A percentile compares a stretch with the other conserved stretches of the same genome.
Evolutionary conservation across 2,113 vertebrate species (phyloP).

Genomic region (Pontoporia blainvillei): DNA sequence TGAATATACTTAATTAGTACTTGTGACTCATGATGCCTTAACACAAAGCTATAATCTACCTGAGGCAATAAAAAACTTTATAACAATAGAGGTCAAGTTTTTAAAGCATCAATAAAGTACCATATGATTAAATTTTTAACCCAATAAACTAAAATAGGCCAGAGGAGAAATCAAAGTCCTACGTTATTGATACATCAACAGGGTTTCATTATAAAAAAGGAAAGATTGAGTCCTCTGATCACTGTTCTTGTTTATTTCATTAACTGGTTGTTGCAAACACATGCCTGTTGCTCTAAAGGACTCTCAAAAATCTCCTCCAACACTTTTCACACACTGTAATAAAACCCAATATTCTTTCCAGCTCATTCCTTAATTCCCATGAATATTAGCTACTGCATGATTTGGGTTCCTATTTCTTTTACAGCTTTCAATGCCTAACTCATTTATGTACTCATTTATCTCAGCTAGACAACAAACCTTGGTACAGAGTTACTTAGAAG

Average conservation of each 20-base stretch:
- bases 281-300: background rate
- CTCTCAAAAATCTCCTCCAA: slow-evolving; percentile 12
- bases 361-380: background rate
- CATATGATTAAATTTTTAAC: slow-evolving; percentile 28
- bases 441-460: background rate
- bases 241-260: slow-evolving; percentile 22
- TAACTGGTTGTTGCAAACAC: background rate
- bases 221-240: background rate
- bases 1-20: background rate
- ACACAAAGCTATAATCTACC: background rate
- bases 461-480: background rate
- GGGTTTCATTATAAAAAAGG: slow-evolving; percentile 29
- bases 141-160: slow-evolving; percentile 10
- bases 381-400: background rate
- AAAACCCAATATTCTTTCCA: background rate
- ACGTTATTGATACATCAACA: background rate
- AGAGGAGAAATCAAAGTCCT: background rate
- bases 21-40: slow-evolving; percentile 10
- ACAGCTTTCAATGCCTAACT: slow-evolving; percentile 7
- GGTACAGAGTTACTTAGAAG: background rate
- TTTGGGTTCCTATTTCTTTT: background rate
- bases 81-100: slow-evolving; percentile 12
- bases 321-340: background rate
- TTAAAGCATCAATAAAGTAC: slow-evolving; percentile 27
- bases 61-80: background rate